These are phyloP conservation scores for Drosophila ambigua DNA, from an alignment of 1,140 invertebrate species.

Conservation along the genomic window DNA sequence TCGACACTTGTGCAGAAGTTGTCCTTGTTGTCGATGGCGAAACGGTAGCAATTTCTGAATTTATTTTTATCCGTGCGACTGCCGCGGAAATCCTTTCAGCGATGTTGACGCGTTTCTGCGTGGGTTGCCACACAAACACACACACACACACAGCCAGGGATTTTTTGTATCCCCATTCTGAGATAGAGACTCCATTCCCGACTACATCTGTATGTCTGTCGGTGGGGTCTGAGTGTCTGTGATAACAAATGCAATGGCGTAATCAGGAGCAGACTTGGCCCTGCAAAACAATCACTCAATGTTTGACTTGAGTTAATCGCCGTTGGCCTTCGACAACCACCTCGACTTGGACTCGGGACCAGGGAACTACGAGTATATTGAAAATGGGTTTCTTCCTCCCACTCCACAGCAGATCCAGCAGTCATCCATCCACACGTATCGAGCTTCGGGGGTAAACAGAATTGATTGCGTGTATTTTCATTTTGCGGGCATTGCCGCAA, in stretches of 20 bases:
- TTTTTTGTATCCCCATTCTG: slow-evolving; percentile 24
- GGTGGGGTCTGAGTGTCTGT: slow-evolving; percentile 37
- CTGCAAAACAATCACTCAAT: slow-evolving; percentile 80
- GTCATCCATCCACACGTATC: slow-evolving; percentile 18
- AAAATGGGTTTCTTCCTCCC: slow-evolving; percentile 14
- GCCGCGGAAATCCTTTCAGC: slow-evolving; percentile 76
- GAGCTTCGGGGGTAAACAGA: slow-evolving; percentile 67
- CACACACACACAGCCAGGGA: slow-evolving; percentile 15
- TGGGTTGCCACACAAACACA: slow-evolving; percentile 27
- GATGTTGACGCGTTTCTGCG: slow-evolving; percentile 67
- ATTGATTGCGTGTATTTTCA: slow-evolving; percentile 79
- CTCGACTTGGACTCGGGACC: slow-evolving; percentile 39
- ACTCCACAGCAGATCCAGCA: not conserved
- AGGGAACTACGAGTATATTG: slow-evolving; percentile 10
- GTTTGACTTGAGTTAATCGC: slow-evolving; percentile 80
- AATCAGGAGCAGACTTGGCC: slow-evolving; percentile 69
- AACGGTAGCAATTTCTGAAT: slow-evolving; percentile 79
- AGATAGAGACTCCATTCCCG: not conserved
- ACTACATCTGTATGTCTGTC: not conserved
- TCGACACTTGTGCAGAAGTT: slow-evolving; percentile 74
- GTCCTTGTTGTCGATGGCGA: slow-evolving; percentile 55
- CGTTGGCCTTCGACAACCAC: slow-evolving; percentile 63
- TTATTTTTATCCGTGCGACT: slow-evolving; percentile 76
- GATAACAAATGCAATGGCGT: slow-evolving; percentile 76
- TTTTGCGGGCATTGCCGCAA: slow-evolving; percentile 64